These are phyloP conservation scores for Semicossyphus pulcher DNA, from an alignment of 2,113 vertebrate genomes.

Conservation along the genomic window DNA sequence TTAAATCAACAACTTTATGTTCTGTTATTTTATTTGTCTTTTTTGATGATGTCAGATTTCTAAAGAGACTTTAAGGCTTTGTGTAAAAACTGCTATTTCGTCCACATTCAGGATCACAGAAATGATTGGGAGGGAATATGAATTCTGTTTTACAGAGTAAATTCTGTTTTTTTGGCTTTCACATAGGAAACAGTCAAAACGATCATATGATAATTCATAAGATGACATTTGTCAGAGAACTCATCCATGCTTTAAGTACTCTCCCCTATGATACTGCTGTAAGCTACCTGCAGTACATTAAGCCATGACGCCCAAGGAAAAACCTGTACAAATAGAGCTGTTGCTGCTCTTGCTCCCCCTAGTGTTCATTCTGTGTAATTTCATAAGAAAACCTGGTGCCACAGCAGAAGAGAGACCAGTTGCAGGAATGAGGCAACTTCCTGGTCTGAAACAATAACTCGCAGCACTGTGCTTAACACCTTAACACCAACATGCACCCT, in stretches of 20 bases:
- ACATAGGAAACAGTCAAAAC: conserved; percentile 30
- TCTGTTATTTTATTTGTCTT: neutral
- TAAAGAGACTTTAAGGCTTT: conserved; percentile 3
- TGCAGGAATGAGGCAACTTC: conserved; percentile 24
- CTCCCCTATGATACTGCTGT: conserved; percentile 27
- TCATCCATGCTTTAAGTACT: conserved; percentile 20
- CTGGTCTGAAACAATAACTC: conserved; percentile 29
- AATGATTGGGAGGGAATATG: conserved; percentile 34
- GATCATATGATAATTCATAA: conserved; percentile 25
- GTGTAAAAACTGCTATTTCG: conserved; percentile 21
- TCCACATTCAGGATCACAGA: conserved; percentile 17
- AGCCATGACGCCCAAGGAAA: conserved; percentile 10
- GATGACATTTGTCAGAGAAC: conserved; percentile 38
- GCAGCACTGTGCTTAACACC: conserved; percentile 29
- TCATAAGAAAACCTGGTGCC: conserved; percentile 42
- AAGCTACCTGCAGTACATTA: conserved; percentile 30
- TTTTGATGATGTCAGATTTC: neutral
- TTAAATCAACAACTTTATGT: conserved; percentile 5
- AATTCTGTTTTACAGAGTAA: conserved; percentile 64
- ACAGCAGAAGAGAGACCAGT: conserved; percentile 26
- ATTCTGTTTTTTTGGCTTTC: conserved; percentile 31
- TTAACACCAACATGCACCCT: neutral
- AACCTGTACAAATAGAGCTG: conserved; percentile 21
- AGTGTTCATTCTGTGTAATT: conserved; percentile 58
- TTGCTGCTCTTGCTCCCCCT: conserved; percentile 50